Evolutionary conservation across 2,113 vertebrate species (phyloP), one percentile per base, ranked within the genome.

Genomic region (Brachyistius frenatus): DNA sequence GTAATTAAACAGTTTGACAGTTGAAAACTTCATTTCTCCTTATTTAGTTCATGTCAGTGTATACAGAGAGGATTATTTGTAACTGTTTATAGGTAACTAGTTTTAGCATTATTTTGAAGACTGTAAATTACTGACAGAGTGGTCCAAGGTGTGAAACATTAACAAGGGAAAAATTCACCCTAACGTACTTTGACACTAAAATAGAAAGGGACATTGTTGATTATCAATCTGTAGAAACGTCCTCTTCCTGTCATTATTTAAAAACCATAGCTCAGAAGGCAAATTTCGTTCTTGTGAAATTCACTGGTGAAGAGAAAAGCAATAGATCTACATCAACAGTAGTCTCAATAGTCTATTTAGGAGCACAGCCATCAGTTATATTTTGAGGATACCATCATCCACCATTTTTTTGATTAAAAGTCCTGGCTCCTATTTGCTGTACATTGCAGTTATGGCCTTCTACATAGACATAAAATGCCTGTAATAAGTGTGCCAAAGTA

Each of bases 21-120:
- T 61, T 16, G 31, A 36, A 13, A 55, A 5, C 30, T 44, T 8
- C 2, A 41, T 60, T 49, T 62, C 31, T 60, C 10, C 10, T 58
- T 3, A 11, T 66, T 68, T 41, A 47, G n/a, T 81, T 81, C 35
- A 49, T 62, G n/a, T 49, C 11, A 15, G 10, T 66, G 37, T 82
- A 56, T 76, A 70, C 33, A 14, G 79, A 81, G 39, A 52, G 49
- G 39, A 69, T 64, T 82, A 62, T 81, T 70, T 78, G 70, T 13
- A 81, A 53, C 35, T 73, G 16, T 72, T 35, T 56, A 72, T 57
- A 73, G 68, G 66, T 37, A 57, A 37, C 31, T 62, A 70, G 50
- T 50, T 1, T 32, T 56, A 36, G 33, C 13, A 23, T 53, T 56
- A 73, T 78, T 78, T 79, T 53, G 9, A 70, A 44, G 41, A 87